Percentiles rank a stretch among this genome's conserved stretches.
Evolutionary conservation across 2,113 vertebrate species (phyloP).

Genomic region (Phaethornis superciliosus): DNA sequence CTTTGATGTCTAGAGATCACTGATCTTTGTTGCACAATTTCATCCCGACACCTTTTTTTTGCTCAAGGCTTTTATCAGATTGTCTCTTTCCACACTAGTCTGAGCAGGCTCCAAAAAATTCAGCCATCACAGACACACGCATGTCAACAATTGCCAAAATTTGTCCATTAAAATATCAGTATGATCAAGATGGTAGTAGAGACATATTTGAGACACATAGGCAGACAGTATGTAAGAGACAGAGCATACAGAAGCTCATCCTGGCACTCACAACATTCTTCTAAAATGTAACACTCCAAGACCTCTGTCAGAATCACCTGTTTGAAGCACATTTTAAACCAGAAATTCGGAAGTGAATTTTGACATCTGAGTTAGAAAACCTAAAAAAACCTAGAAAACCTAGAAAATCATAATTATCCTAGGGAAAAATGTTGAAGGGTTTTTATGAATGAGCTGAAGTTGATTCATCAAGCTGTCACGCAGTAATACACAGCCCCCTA

Average conservation of each 20-base stretch:
- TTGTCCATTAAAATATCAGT: not conserved
- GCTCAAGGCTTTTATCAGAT: slow-evolving; percentile 40
- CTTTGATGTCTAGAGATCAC: not conserved
- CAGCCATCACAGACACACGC: not conserved
- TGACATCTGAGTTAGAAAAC: not conserved
- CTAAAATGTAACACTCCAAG: accelerated
- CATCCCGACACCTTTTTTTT: not conserved
- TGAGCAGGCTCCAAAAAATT: not conserved
- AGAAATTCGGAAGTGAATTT: not conserved
- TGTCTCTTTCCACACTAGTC: not conserved
- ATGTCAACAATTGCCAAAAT: not conserved
- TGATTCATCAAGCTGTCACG: not conserved
- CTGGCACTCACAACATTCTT: not conserved
- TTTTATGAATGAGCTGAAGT: not conserved
- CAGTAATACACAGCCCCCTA: not conserved
- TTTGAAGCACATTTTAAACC: not conserved
- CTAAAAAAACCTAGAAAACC: too few relatives aligned
- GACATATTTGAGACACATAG: accelerated
- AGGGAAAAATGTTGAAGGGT: not conserved
- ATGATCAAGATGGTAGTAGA: not conserved
- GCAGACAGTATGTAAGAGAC: not conserved
- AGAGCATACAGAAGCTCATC: not conserved
- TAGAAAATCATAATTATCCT: accelerated
- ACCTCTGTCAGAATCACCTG: not conserved
- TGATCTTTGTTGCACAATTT: slow-evolving; percentile 33